Evolutionary conservation across 2,113 vertebrate genomes (phyloP).

Genomic region (Leiothrix lutea): DNA sequence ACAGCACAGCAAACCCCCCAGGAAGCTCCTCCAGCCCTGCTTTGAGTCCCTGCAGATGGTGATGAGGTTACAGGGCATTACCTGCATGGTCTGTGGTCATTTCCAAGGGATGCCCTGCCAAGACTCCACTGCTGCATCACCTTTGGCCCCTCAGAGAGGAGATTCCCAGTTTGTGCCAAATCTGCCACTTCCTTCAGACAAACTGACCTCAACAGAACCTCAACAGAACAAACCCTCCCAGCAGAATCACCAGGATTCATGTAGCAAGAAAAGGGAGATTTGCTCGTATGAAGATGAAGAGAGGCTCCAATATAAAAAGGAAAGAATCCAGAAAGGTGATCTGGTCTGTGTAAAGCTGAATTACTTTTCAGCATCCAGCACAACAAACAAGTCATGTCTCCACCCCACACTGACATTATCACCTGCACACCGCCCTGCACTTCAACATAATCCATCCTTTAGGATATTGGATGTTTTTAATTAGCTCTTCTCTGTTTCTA

Average conservation of each 20-base stretch:
- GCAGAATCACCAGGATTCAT: background rate
- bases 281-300: background rate
- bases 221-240: background rate
- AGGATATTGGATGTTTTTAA: background rate
- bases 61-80: rapidly evolving
- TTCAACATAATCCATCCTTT: background rate
- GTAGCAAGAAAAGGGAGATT: background rate
- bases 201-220: background rate
- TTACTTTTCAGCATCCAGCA: background rate
- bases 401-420: background rate
- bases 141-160: background rate
- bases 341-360: background rate
- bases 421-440: background rate
- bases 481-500: background rate
- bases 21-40: background rate
- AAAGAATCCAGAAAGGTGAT: background rate
- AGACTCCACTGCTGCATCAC: background rate
- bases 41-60: rapidly evolving
- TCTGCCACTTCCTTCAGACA: background rate
- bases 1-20: background rate
- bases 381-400: background rate
- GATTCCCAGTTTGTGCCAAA: background rate
- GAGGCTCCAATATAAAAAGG: background rate
- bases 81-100: background rate
- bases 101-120: background rate